These are phyloP conservation scores for Nymphicus hollandicus DNA, from an alignment of 2,113 vertebrate species.

Conservation along the genomic window DNA sequence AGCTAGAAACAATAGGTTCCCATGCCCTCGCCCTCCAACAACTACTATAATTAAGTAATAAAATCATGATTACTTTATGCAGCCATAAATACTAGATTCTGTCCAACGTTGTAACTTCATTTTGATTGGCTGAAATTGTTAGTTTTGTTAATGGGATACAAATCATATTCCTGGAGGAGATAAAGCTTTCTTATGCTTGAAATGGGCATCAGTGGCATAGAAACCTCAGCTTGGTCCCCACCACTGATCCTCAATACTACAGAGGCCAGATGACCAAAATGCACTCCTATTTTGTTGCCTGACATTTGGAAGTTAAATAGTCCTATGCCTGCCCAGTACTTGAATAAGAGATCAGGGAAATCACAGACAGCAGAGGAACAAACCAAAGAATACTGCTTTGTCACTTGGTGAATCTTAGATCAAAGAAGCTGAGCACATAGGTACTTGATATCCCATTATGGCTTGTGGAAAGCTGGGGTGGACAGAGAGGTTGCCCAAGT, in stretches of 20 bases:
- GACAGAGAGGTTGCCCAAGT: background rate
- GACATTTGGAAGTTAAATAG: background rate
- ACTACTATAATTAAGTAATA: background rate
- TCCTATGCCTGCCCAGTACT: background rate
- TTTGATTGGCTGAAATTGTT: background rate
- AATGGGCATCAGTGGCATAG: background rate
- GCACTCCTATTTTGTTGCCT: background rate
- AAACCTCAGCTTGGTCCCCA: background rate
- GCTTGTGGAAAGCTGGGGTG: background rate
- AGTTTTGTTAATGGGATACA: background rate
- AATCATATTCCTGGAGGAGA: background rate
- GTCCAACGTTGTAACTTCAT: background rate
- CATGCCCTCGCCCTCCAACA: background rate
- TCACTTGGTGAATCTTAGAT: background rate
- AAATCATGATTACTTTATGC: background rate
- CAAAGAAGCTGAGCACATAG: background rate
- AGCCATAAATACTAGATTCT: background rate
- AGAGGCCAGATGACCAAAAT: background rate
- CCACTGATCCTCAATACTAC: background rate
- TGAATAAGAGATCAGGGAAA: background rate
- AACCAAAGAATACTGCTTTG: background rate
- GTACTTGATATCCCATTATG: background rate
- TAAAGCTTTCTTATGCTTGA: background rate
- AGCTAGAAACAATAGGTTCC: background rate
- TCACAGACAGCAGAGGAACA: background rate